These are phyloP conservation scores for Hololepta plana DNA, from an alignment of 2,888 invertebrate genomes.

Conservation along the genomic window DNA sequence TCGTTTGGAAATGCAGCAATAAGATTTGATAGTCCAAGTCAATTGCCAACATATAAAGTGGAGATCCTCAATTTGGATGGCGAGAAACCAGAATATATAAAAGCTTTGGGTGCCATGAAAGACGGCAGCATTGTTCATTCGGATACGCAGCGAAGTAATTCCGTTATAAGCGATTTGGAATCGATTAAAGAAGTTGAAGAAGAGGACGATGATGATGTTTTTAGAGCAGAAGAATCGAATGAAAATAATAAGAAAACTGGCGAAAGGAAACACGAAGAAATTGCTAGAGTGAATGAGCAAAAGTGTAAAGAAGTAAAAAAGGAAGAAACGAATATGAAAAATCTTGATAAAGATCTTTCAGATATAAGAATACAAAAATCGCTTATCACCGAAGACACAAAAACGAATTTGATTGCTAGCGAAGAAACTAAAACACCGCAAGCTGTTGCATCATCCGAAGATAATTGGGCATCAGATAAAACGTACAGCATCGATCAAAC, in stretches of 20 bases:
- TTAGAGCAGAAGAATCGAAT: not conserved
- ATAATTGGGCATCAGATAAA: too few relatives aligned
- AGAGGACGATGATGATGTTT: constrained; percentile 2
- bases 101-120: too few relatives aligned
- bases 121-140: too few relatives aligned
- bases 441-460: too few relatives aligned
- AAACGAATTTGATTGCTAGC: not conserved
- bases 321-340: not conserved
- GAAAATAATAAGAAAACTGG: constrained; percentile 3
- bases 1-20: too few relatives aligned
- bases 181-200: not conserved
- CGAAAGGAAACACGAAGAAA: constrained; percentile 1
- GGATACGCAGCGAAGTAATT: too few relatives aligned
- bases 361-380: not conserved
- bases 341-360: not conserved
- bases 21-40: too few relatives aligned
- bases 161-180: constrained; percentile 1
- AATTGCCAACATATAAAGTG: too few relatives aligned
- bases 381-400: not conserved
- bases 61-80: too few relatives aligned
- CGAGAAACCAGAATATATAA: too few relatives aligned
- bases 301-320: not conserved
- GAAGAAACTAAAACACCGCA: not conserved
- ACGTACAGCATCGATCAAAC: too few relatives aligned
- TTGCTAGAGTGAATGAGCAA: constrained; percentile 2